Evolutionary conservation across 2,797 vertebrate genomes (phyloP).

Genomic region (Scyliorhinus canicula): DNA sequence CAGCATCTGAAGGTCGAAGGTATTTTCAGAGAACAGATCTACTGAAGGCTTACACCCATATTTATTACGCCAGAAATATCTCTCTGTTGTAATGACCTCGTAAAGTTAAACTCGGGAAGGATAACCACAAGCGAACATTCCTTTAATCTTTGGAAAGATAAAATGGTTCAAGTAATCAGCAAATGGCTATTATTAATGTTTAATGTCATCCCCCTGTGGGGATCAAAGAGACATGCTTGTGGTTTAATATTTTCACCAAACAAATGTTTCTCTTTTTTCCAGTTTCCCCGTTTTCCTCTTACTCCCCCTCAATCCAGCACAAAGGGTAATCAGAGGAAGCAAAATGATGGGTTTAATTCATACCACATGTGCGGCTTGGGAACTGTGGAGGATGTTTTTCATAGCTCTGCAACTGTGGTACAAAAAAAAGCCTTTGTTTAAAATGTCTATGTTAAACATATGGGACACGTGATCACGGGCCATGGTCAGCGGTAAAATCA

Average conservation of each 20-base stretch:
- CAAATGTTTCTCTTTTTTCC: constrained; percentile 13
- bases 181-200: not conserved
- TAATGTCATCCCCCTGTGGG: not conserved
- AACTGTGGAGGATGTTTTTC: constrained; percentile 31
- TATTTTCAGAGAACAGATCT: not conserved
- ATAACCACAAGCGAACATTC: not conserved
- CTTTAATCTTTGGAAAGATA: not conserved
- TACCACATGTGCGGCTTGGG: constrained; percentile 27
- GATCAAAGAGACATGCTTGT: constrained; percentile 23
- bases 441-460: constrained; percentile 9
- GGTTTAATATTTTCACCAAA: constrained; percentile 11
- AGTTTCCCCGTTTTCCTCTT: not conserved
- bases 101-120: not conserved
- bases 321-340: constrained; percentile 19
- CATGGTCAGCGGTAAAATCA: not conserved
- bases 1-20: not conserved
- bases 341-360: constrained; percentile 25
- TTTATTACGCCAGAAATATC: not conserved
- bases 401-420: constrained; percentile 19
- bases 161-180: not conserved
- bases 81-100: not conserved
- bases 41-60: not conserved
- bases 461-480: not conserved
- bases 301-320: not conserved
- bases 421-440: constrained; percentile 8